phyloP scores from a whole-genome alignment of 2,113 vertebrate genomes.

The Anolis carolinensis region DNA sequence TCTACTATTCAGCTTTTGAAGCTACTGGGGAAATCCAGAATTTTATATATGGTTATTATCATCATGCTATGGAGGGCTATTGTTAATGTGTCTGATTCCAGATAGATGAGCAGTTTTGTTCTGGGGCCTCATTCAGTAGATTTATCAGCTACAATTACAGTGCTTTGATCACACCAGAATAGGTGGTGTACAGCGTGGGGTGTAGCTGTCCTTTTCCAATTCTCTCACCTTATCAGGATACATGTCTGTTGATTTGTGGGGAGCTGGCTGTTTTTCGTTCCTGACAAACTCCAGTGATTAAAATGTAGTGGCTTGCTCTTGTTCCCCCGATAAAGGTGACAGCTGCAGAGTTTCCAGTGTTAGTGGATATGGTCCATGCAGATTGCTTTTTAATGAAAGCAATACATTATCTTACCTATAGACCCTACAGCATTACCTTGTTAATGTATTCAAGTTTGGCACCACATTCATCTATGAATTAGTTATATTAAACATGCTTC shows the following conservation, averaged over 20 bases:
- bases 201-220: slow-evolving; percentile 77
- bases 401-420: slow-evolving; percentile 89
- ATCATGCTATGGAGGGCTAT: slow-evolving; percentile 28
- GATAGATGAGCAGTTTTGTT: slow-evolving; percentile 67
- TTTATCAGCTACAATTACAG: slow-evolving; percentile 80
- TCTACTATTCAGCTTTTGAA: not conserved
- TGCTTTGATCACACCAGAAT: slow-evolving; percentile 80
- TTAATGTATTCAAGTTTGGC: slow-evolving; percentile 83
- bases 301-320: slow-evolving; percentile 87
- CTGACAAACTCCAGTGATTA: slow-evolving; percentile 91
- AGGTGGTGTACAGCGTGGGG: slow-evolving; percentile 71
- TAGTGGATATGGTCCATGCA: slow-evolving; percentile 87
- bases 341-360: slow-evolving; percentile 83
- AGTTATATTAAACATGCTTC: slow-evolving; percentile 83
- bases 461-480: slow-evolving; percentile 87
- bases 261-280: slow-evolving; percentile 88
- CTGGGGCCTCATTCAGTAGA: slow-evolving; percentile 70
- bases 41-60: slow-evolving; percentile 43
- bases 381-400: slow-evolving; percentile 92
- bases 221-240: slow-evolving; percentile 86
- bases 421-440: slow-evolving; percentile 81
- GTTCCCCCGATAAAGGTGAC: slow-evolving; percentile 87
- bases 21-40: slow-evolving; percentile 35
- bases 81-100: slow-evolving; percentile 64
- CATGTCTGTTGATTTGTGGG: slow-evolving; percentile 90